Evolutionary conservation across 2,113 vertebrate species (phyloP), one percentile per base, ranked within the genome.

Genomic region (Lepidothrix coronata): DNA sequence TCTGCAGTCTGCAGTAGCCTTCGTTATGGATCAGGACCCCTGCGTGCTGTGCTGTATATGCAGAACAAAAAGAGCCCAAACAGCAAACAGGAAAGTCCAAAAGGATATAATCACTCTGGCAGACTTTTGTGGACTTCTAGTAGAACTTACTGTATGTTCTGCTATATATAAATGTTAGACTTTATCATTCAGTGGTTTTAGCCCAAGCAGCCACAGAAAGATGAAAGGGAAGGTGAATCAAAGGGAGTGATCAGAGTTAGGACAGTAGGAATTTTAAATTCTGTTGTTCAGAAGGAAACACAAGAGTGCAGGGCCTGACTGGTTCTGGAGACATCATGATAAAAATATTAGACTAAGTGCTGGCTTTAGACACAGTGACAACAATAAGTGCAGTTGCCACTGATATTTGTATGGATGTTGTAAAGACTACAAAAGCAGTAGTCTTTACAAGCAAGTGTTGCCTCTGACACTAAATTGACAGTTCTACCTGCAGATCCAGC

Each of bases 41-140:
- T 19, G 4, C 15, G 27, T 57, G 67, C 72, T 65, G 9, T 0
- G 1, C 25, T 23, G 22, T 1, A 7, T 28, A 35, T 0, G 3
- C 35, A 73, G 12, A 80, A 44, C 48, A 84, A 27, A 61, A 37
- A 41, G 17, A 52, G 6, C 37, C 16, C 57, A 28, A 75, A 71
- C 5, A 78, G 61, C 48, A 87, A 74, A 63, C 19, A 84, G 23
- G 33, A 63, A n/a, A 16, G 43, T 8, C 19, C 25, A 72, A 91
- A 79, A 37, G 61, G 19, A 43, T 54, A 22, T 10, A 58, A 39
- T 44, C 57, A 67, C 5, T 7, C 39, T 37, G 24, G 31, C 3
- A 67, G 71, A 87, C 10, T 77, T 91, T 3, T 13, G 14, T 84
- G 65, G 59, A 65, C 28, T 61, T 76, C 74, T 58, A 44, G 44